These are phyloP conservation scores for Aerospiza tachiro DNA, from an alignment of 2,797 vertebrate genomes.

Conservation along the genomic window DNA sequence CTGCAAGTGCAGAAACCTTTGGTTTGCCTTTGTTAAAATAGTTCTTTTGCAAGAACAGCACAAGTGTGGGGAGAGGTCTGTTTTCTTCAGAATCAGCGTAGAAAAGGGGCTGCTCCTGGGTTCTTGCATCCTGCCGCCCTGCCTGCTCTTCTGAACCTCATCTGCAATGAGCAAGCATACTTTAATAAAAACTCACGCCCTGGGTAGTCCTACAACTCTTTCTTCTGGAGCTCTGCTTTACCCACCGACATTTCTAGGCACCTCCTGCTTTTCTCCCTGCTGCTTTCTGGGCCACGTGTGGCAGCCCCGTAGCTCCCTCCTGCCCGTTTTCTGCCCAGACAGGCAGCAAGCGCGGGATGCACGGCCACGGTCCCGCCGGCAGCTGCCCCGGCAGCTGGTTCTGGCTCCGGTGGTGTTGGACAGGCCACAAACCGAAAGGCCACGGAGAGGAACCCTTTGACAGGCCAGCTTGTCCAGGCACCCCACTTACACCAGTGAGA, in stretches of 20 bases:
- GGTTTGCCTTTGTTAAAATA: not conserved
- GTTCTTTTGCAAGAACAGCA: not conserved
- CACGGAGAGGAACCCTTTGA: not conserved
- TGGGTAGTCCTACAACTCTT: not conserved
- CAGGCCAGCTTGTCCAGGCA: not conserved
- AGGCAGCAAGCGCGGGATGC: not conserved
- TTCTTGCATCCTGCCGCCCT: not conserved
- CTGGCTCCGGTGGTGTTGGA: not conserved
- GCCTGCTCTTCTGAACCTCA: not conserved
- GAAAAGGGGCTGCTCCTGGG: not conserved
- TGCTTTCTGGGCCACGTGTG: not conserved
- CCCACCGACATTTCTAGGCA: not conserved
- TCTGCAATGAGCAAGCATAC: fast-evolving
- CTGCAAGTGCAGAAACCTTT: not conserved
- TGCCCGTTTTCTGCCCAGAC: not conserved
- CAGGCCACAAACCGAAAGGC: not conserved
- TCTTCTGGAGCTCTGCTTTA: not conserved
- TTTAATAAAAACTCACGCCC: not conserved
- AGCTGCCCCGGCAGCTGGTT: not conserved
- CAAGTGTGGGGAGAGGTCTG: fast-evolving
- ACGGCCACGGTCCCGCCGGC: not conserved
- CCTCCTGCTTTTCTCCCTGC: not conserved
- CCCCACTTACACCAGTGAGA: fast-evolving
- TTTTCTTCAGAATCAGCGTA: not conserved
- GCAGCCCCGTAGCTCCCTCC: not conserved